Percentiles rank a stretch among this genome's conserved stretches.
These are phyloP conservation scores for Uromys caudimaculatus DNA, from an alignment of 2,797 vertebrate genomes.

Conservation along the genomic window DNA sequence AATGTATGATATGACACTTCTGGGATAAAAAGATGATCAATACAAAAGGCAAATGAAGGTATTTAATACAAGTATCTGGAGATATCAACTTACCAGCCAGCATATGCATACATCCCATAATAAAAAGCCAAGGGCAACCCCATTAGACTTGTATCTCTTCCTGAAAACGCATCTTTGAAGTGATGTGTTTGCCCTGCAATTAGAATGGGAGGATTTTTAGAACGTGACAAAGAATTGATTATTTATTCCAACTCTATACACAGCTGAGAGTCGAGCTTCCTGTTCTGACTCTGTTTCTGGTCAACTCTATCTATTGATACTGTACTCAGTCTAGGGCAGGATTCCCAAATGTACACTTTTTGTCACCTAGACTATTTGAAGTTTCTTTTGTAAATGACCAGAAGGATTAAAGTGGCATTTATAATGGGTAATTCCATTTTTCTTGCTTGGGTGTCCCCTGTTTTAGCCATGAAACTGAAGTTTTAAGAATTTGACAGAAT, in stretches of 20 bases:
- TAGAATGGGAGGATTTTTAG: conserved; percentile 68
- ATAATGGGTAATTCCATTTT: not conserved
- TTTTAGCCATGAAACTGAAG: not conserved
- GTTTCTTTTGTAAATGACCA: not conserved
- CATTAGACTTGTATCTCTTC: conserved; percentile 89
- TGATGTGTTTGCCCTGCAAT: conserved; percentile 93
- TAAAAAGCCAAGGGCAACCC: conserved; percentile 96
- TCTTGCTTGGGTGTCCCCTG: not conserved
- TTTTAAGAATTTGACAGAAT: not conserved
- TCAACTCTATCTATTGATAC: not conserved
- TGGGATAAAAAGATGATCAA: not conserved
- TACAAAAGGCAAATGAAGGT: not conserved
- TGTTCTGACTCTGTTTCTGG: not conserved
- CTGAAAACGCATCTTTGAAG: conserved; percentile 94
- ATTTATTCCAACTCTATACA: not conserved
- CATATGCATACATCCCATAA: conserved; percentile 98
- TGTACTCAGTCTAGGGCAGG: not conserved
- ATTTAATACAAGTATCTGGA: not conserved
- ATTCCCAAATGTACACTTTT: not conserved
- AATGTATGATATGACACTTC: not conserved
- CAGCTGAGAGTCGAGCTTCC: not conserved
- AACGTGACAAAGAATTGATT: not conserved
- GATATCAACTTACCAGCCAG: conserved; percentile 93
- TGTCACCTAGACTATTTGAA: not conserved
- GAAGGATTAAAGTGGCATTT: not conserved